These are phyloP conservation scores for Nothura maculosa DNA, from an alignment of 2,797 vertebrate species.

Conservation along the genomic window DNA sequence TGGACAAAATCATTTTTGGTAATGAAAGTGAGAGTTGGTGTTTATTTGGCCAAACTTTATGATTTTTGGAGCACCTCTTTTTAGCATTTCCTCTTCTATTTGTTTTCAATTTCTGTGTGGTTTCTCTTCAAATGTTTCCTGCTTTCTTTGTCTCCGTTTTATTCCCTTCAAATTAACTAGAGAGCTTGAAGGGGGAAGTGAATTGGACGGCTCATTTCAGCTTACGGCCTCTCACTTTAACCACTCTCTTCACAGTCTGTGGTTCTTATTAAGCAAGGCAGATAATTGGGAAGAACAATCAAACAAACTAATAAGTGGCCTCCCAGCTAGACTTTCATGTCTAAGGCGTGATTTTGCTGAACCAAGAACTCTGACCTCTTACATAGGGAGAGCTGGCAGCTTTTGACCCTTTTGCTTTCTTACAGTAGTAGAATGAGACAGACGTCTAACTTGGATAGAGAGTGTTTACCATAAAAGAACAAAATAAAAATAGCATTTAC, in stretches of 20 bases:
- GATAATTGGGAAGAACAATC: background rate
- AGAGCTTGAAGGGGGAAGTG: background rate
- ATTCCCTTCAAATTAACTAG: background rate
- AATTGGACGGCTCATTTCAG: background rate
- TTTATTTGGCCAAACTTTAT: background rate
- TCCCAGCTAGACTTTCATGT: background rate
- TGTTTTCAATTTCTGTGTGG: fast-evolving
- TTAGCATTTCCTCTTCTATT: background rate
- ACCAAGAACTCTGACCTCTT: background rate
- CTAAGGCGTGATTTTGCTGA: background rate
- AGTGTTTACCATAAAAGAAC: background rate
- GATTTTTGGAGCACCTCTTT: background rate
- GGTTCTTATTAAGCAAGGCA: background rate
- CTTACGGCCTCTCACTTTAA: background rate
- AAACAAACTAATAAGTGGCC: background rate
- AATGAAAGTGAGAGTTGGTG: fast-evolving
- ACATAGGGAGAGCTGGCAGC: background rate
- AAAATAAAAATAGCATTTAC: background rate
- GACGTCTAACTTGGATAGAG: background rate
- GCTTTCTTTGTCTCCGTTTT: background rate
- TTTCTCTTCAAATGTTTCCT: background rate
- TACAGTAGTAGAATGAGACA: background rate
- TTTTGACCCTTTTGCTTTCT: background rate
- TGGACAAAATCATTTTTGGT: background rate
- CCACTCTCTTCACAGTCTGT: background rate